Conservation (phyloP, 1,140 invertebrate species). For the Eciton burchellii region DNA sequence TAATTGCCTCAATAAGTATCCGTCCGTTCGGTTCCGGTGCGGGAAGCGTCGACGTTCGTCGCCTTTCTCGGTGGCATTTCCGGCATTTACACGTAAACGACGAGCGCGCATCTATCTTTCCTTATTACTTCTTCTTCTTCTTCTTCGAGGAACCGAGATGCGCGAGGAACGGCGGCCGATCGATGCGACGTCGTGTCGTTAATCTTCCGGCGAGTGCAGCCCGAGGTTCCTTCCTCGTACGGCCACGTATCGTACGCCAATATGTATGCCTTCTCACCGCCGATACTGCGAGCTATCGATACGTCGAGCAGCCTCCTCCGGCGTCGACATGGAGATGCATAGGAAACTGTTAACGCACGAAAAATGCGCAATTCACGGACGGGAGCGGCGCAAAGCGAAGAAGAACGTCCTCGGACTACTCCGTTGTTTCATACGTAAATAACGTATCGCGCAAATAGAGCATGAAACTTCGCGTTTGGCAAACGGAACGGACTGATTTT, state of each 20-base stretch:
- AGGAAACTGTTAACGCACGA: neutral
- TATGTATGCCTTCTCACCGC: neutral
- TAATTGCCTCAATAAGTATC: conserved; percentile 53
- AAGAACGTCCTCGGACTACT: neutral
- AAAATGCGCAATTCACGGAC: neutral
- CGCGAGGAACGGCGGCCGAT: conserved; percentile 35
- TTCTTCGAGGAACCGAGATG: conserved; percentile 51
- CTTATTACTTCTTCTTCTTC: conserved; percentile 63
- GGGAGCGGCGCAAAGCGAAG: neutral
- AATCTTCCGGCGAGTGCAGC: conserved; percentile 55
- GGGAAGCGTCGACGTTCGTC: neutral
- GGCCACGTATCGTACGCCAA: conserved; percentile 36
- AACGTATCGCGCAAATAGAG: neutral
- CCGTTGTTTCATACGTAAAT: conserved; percentile 27
- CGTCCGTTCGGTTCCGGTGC: neutral
- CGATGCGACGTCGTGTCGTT: conserved; percentile 55
- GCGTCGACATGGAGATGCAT: conserved; percentile 53
- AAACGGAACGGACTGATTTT: conserved; percentile 27
- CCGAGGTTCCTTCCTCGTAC: conserved; percentile 6
- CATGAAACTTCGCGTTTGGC: conserved; percentile 11
- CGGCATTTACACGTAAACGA: conserved; percentile 60
- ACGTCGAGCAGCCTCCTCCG: conserved; percentile 33
- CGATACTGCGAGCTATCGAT: neutral
- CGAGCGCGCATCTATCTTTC: conserved; percentile 36
- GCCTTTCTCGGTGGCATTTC: neutral